Base-by-base conservation (phyloP, 2,888 invertebrate species). In the Lomographa bimaculata region DNA sequence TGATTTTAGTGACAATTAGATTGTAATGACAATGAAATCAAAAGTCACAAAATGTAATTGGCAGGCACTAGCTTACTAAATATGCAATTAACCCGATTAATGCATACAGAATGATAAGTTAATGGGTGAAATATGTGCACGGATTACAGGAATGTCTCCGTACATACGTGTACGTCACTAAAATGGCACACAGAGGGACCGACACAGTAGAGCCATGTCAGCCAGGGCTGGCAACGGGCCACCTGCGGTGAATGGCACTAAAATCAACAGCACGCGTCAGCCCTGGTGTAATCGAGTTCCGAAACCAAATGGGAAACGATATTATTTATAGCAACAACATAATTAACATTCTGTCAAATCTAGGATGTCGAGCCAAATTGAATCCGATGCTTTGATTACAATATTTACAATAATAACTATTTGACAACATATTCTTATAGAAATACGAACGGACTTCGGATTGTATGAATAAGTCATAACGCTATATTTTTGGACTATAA, bases 201-300 rank as follows among this genome's bases (percentile, higher is more conserved):
- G n/a, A n/a, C n/a, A n/a, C n/a, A n/a, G n/a, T n/a, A n/a, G n/a
- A n/a, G n/a, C n/a, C n/a, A n/a, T n/a, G 14, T 2, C 14, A 10
- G 12, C 6, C 27, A 43, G 30, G 43, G 39, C 24, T 66, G 61
- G 60, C 63, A 41, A 30, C 21, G 7, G 35, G 60, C 63, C 63
- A 63, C 48, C 41, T 49, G 50, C 47, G 9, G 8, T 17, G 18
- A 35, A 24, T 27, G 27, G 18, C 37, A 37, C 17, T 9, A 29
- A 43, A 40, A 44, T 21, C 35, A 34, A 32, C 33, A 43, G 46
- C 48, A 49, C 36, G 42, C 33, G 40, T 27, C 43, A 51, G 25
- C 44, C 42, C 45, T 38, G n/a, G n/a, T n/a, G 28, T 12, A 19
- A 19, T 29, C 21, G 12, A 29, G 21, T 44, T 41, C 41, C 40